Percentiles rank a stretch among this genome's conserved stretches.
Evolutionary conservation across 2,797 vertebrate species (phyloP).

Genomic region (Enteromius anoplus): DNA sequence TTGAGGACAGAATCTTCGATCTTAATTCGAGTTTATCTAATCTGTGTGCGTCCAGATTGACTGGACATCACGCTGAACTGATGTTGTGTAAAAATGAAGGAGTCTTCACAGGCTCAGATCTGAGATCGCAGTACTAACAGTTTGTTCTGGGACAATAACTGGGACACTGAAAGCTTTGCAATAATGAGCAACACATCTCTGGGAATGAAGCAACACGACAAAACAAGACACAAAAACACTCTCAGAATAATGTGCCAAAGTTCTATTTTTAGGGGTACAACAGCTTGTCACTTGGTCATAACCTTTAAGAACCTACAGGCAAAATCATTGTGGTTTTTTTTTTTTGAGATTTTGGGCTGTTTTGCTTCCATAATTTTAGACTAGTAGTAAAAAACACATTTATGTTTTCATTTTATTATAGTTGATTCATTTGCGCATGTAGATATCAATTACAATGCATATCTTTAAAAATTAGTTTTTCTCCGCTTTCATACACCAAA

Average conservation of each 20-base stretch:
- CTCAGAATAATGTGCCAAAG: neutral
- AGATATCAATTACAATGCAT: neutral
- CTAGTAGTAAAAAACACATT: neutral
- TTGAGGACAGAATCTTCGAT: slow-evolving; percentile 59
- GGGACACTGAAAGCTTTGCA: neutral
- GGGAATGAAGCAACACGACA: slow-evolving; percentile 39
- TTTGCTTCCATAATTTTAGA: neutral
- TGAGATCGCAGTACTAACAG: neutral
- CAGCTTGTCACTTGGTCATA: neutral
- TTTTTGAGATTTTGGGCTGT: neutral
- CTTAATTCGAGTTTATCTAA: slow-evolving; percentile 42
- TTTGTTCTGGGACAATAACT: slow-evolving; percentile 36
- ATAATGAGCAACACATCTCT: slow-evolving; percentile 44
- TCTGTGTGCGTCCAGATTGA: slow-evolving; percentile 39
- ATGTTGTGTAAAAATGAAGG: slow-evolving; percentile 18
- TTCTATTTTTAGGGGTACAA: neutral
- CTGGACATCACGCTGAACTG: slow-evolving; percentile 10
- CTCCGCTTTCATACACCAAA: neutral
- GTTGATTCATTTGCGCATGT: neutral
- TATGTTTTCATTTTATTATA: neutral
- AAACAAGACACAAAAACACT: slow-evolving; percentile 16
- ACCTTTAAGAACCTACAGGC: neutral
- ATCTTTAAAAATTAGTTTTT: neutral
- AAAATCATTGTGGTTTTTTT: neutral
- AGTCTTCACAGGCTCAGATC: neutral